These are phyloP conservation scores for Diabrotica balteata DNA, from an alignment of 2,888 invertebrate genomes.

Conservation along the genomic window DNA sequence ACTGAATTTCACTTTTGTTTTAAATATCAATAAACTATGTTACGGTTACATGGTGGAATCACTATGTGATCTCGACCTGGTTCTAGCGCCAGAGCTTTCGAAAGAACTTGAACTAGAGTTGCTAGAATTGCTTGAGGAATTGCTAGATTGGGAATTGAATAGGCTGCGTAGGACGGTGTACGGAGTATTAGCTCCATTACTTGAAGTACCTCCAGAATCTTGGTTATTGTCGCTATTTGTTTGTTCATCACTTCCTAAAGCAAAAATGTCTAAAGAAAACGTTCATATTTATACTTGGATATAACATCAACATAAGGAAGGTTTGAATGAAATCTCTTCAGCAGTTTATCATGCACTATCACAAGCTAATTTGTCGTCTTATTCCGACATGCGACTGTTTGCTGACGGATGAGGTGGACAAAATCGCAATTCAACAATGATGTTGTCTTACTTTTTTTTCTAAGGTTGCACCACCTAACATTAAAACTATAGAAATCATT, in stretches of 20 bases:
- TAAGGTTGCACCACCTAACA: no score
- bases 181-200: slow-evolving; percentile 35
- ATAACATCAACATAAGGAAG: no score
- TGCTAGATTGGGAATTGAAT: slow-evolving; percentile 37
- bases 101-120: slow-evolving; percentile 40
- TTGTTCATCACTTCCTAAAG: slow-evolving; percentile 58
- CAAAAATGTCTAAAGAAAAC: no score
- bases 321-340: no score
- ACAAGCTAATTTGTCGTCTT: no score
- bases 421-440: no score
- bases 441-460: no score
- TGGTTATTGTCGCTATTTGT: slow-evolving; percentile 39
- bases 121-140: slow-evolving; percentile 33
- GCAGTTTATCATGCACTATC: no score
- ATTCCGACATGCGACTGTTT: no score
- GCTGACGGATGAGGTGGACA: no score
- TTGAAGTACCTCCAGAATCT: slow-evolving; percentile 35
- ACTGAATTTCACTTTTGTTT: slow-evolving; percentile 11
- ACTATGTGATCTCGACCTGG: slow-evolving; percentile 42
- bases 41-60: slow-evolving; percentile 44
- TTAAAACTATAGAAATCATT: no score
- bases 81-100: slow-evolving; percentile 41
- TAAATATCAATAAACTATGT: slow-evolving; percentile 20
- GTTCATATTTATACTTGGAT: no score
- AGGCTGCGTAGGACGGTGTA: slow-evolving; percentile 33